Percentiles rank a stretch among this genome's conserved stretches.
phyloP scores from a whole-genome alignment of 2,888 invertebrate species.

The Callyntrura sp. region DNA sequence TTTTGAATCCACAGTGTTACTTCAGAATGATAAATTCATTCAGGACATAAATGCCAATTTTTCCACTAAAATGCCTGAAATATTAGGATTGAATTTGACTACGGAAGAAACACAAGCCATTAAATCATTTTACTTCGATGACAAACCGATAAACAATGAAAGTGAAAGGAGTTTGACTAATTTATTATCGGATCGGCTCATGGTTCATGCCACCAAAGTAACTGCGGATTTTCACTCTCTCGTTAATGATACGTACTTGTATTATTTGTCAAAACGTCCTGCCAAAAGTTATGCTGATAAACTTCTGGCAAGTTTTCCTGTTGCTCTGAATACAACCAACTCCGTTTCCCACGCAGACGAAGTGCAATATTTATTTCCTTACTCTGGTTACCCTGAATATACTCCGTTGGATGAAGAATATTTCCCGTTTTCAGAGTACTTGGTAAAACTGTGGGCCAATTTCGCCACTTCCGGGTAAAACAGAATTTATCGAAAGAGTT shows the following conservation, averaged over 20 bases:
- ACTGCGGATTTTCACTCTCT: conserved; percentile 62
- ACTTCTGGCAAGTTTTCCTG: conserved; percentile 45
- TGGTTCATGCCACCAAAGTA: conserved; percentile 69
- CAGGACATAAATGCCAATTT: conserved; percentile 54
- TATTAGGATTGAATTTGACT: conserved; percentile 25
- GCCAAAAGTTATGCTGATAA: conserved; percentile 69
- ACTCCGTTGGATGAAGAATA: conserved; percentile 53
- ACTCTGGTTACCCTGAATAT: conserved; percentile 74
- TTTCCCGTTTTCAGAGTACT: conserved; percentile 74
- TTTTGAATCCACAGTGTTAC: conserved; percentile 19
- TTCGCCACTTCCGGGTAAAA: conserved; percentile 79
- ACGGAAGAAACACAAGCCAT: conserved; percentile 40
- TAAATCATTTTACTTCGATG: conserved; percentile 76
- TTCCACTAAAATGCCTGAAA: background rate
- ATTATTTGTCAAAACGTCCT: conserved; percentile 67
- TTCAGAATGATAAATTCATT: background rate
- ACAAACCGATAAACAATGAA: conserved; percentile 69
- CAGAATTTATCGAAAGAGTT: too few relatives aligned
- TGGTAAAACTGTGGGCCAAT: conserved; percentile 71
- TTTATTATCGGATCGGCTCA: conserved; percentile 66
- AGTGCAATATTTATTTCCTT: conserved; percentile 76
- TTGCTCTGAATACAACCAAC: conserved; percentile 25
- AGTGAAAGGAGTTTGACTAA: conserved; percentile 70
- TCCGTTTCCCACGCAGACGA: conserved; percentile 76
- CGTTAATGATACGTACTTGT: conserved; percentile 62